Percentiles rank a stretch among this genome's conserved stretches.
Conservation (phyloP, 1,140 invertebrate genomes). For the Colletes latitarsis region DNA sequence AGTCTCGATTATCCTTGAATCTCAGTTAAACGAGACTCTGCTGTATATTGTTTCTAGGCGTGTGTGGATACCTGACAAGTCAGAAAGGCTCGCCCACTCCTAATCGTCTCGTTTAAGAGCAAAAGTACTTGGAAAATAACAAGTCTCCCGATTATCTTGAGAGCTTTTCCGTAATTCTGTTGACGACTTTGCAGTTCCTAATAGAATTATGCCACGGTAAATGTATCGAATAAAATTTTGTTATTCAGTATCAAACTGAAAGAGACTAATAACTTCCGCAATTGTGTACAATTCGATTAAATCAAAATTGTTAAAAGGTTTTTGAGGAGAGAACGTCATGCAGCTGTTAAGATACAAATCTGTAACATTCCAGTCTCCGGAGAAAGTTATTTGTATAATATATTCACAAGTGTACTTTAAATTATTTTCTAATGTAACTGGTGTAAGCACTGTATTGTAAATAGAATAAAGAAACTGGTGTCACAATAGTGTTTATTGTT, state of each 20-base stretch:
- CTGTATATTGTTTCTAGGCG: too few relatives aligned
- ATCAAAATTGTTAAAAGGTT: too few relatives aligned
- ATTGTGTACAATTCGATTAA: background rate
- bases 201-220: background rate
- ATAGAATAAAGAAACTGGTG: constrained; percentile 36
- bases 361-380: constrained; percentile 23
- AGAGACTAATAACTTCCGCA: background rate
- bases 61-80: too few relatives aligned
- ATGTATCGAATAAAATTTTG: background rate
- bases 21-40: too few relatives aligned
- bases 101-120: background rate
- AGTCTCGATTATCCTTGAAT: background rate
- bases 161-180: background rate
- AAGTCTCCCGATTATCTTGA: background rate
- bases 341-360: background rate
- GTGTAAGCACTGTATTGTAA: constrained; percentile 44
- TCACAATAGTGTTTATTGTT: constrained; percentile 68
- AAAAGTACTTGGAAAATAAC: background rate
- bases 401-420: constrained; percentile 13
- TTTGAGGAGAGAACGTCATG: background rate
- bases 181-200: background rate
- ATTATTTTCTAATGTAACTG: constrained; percentile 30
- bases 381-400: background rate
- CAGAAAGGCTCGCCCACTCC: too few relatives aligned
- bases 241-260: background rate